Conservation (phyloP, 2,113 vertebrate genomes). For the Shinisaurus crocodilurus region DNA sequence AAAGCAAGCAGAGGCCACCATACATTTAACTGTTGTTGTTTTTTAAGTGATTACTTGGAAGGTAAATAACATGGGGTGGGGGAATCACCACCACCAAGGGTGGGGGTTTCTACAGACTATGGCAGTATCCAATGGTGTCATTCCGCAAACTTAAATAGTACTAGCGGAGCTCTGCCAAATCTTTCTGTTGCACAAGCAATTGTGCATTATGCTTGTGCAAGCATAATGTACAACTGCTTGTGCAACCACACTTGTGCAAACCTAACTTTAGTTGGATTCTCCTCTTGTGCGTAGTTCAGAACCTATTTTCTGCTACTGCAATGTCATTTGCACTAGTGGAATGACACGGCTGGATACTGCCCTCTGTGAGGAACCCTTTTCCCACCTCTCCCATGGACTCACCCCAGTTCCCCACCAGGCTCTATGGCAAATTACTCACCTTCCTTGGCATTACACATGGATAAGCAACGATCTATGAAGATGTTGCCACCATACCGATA, state of each 20-base stretch:
- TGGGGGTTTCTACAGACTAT: slow-evolving; percentile 31
- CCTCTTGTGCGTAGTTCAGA: no score
- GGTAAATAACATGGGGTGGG: no score
- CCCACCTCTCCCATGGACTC: neutral
- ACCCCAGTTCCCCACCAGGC: accelerated
- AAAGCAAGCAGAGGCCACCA: slow-evolving; percentile 57
- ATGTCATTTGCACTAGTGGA: no score
- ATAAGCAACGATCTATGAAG: accelerated
- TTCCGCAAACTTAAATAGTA: no score
- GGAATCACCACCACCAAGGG: slow-evolving; percentile 39
- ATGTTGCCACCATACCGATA: neutral
- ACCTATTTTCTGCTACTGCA: no score
- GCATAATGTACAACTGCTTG: no score
- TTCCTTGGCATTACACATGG: neutral
- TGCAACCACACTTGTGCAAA: no score
- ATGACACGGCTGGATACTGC: no score
- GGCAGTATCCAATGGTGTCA: neutral
- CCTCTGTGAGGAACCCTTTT: neutral
- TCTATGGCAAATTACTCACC: neutral
- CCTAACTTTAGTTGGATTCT: no score
- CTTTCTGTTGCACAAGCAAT: no score
- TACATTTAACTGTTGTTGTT: slow-evolving; percentile 71
- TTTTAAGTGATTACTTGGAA: slow-evolving; percentile 57
- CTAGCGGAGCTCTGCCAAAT: no score
- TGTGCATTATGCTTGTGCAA: no score